Conservation (phyloP, 1,140 invertebrate genomes). For the Lepeophtheirus salmonis region DNA sequence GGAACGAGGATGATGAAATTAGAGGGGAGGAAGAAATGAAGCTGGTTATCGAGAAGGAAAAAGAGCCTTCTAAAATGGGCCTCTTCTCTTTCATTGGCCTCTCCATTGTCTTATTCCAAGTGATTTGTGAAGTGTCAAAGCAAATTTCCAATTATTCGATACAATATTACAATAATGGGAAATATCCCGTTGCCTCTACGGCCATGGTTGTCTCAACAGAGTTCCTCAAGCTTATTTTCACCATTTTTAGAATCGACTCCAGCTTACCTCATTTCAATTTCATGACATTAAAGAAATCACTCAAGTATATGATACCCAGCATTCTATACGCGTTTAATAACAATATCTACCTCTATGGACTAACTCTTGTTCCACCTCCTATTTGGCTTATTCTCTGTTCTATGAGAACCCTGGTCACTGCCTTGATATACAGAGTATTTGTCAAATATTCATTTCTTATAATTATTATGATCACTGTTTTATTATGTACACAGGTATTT, state of each 20-base stretch:
- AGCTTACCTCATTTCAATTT: not conserved
- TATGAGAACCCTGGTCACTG: constrained; percentile 11
- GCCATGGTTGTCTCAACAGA: constrained; percentile 15
- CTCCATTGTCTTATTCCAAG: constrained; percentile 3
- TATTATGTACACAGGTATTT: not conserved
- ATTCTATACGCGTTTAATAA: constrained; percentile 16
- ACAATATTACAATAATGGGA: constrained; percentile 15
- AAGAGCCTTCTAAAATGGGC: constrained; percentile 1
- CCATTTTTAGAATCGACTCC: not conserved
- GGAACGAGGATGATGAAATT: too few species aligned
- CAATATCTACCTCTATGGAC: constrained; percentile 15
- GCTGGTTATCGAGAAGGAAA: too few species aligned
- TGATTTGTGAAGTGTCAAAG: constrained; percentile 10
- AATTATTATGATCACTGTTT: constrained; percentile 1
- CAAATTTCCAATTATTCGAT: constrained; percentile 14
- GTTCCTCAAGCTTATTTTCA: constrained; percentile 7
- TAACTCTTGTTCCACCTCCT: constrained; percentile 16
- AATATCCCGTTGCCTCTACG: constrained; percentile 12
- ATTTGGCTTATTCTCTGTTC: constrained; percentile 18
- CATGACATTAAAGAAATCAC: constrained; percentile 1
- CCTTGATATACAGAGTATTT: constrained; percentile 13
- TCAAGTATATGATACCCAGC: constrained; percentile 8
- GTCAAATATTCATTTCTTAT: not conserved
- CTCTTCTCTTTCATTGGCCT: constrained; percentile 5
- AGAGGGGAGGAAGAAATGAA: too few species aligned